A percentile compares a stretch with the other conserved stretches of the same genome.
Conservation (phyloP, 2,113 vertebrate genomes). For the Tenrec ecaudatus region DNA sequence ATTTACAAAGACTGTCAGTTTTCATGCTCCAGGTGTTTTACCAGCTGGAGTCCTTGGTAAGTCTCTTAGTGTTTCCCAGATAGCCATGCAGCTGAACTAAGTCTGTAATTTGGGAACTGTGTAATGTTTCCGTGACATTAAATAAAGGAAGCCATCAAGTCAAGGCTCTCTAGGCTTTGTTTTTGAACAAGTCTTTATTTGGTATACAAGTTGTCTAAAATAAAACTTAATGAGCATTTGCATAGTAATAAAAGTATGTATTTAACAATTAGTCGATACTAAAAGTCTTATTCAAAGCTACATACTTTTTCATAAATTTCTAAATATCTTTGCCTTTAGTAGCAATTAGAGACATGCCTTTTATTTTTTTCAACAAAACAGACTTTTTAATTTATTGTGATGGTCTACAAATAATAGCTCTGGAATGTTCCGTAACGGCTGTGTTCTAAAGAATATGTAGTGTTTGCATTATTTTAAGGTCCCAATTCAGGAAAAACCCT, state of each 20-base stretch:
- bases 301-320: conserved; percentile 40
- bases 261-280: conserved; percentile 20
- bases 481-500: too few species aligned
- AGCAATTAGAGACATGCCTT: conserved; percentile 23
- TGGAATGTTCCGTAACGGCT: too few species aligned
- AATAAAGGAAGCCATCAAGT: neutral
- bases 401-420: too few species aligned
- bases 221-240: conserved; percentile 22
- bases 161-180: conserved; percentile 22
- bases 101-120: neutral
- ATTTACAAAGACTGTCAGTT: neutral
- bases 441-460: too few species aligned
- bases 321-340: conserved; percentile 39
- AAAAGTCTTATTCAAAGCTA: conserved; percentile 8
- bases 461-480: too few species aligned
- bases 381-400: conserved; percentile 15
- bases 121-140: neutral
- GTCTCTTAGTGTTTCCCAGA: neutral
- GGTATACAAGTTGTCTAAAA: conserved; percentile 20
- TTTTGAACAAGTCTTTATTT: conserved; percentile 32
- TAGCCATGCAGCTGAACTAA: neutral
- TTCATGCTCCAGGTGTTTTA: conserved; percentile 30
- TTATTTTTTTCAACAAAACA: neutral
- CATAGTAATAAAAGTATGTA: conserved; percentile 48
- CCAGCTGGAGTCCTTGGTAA: conserved; percentile 2